Evolutionary conservation across 2,113 vertebrate genomes (phyloP).

Genomic region (Trematomus loennbergii): DNA sequence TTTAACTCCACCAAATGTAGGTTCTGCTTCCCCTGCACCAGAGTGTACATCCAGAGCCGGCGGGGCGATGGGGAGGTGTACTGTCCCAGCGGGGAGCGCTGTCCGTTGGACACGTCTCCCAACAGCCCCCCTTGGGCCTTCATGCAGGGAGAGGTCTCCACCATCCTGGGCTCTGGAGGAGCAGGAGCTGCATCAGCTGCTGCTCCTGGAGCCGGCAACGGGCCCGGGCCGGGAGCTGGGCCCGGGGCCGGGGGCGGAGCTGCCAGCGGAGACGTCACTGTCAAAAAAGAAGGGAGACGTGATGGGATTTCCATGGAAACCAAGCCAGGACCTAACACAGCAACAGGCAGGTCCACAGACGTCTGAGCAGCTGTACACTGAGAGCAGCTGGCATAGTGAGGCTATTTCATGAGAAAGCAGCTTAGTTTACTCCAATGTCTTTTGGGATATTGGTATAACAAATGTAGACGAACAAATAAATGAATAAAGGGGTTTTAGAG

Average conservation of each 20-base stretch:
- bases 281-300: conserved; percentile 81
- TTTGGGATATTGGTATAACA: background rate
- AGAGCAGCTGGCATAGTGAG: background rate
- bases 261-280: conserved; percentile 63
- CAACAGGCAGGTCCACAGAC: conserved; percentile 53
- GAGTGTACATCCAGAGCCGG: conserved; percentile 89
- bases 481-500: too few relatives aligned
- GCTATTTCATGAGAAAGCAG: background rate
- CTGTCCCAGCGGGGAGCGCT: conserved; percentile 92
- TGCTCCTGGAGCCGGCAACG: conserved; percentile 35
- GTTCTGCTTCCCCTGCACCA: conserved; percentile 93
- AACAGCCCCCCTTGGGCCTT: conserved; percentile 92
- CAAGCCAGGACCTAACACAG: conserved; percentile 29
- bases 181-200: conserved; percentile 47
- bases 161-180: conserved; percentile 84
- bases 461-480: too few relatives aligned
- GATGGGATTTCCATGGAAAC: conserved; percentile 54
- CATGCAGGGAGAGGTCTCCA: conserved; percentile 93
- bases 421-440: background rate
- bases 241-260: conserved; percentile 29
- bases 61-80: conserved; percentile 88
- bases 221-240: conserved; percentile 15
- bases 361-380: background rate
- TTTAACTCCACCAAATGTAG: conserved; percentile 47
- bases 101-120: conserved; percentile 87